Conservation (phyloP, 2,113 vertebrate species). For the Orthonyx spaldingii region DNA sequence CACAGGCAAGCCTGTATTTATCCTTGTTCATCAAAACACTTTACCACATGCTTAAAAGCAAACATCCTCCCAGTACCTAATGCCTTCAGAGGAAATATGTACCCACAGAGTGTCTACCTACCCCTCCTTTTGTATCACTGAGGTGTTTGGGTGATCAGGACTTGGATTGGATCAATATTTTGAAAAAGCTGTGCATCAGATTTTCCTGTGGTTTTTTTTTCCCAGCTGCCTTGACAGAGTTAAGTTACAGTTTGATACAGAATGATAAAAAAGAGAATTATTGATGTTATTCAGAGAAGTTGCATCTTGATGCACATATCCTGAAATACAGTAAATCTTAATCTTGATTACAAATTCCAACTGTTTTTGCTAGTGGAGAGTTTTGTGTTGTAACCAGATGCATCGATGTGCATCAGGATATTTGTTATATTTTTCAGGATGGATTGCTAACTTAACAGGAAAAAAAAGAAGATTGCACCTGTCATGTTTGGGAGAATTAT, state of each 20-base stretch:
- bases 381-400: slow-evolving; percentile 52
- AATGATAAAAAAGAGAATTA: slow-evolving; percentile 28
- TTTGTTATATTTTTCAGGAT: slow-evolving; percentile 58
- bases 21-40: background rate
- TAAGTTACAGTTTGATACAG: slow-evolving; percentile 15
- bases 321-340: slow-evolving; percentile 57
- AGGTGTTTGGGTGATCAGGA: background rate
- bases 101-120: background rate
- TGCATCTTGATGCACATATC: slow-evolving; percentile 16
- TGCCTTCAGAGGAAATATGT: background rate
- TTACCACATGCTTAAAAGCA: background rate
- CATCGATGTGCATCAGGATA: slow-evolving; percentile 14
- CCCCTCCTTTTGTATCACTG: background rate
- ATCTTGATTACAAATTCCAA: slow-evolving; percentile 57
- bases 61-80: background rate
- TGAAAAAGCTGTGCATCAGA: background rate
- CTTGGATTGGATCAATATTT: background rate
- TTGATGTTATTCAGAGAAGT: slow-evolving; percentile 32
- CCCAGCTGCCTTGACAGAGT: background rate
- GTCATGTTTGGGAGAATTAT: slow-evolving; percentile 51
- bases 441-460: slow-evolving; percentile 40
- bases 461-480: slow-evolving; percentile 24
- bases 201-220: background rate
- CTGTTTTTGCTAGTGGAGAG: slow-evolving; percentile 10
- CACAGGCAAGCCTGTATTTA: background rate